Base-by-base conservation (phyloP, 1,140 invertebrate genomes). In the Chelonus insularis region DNA sequence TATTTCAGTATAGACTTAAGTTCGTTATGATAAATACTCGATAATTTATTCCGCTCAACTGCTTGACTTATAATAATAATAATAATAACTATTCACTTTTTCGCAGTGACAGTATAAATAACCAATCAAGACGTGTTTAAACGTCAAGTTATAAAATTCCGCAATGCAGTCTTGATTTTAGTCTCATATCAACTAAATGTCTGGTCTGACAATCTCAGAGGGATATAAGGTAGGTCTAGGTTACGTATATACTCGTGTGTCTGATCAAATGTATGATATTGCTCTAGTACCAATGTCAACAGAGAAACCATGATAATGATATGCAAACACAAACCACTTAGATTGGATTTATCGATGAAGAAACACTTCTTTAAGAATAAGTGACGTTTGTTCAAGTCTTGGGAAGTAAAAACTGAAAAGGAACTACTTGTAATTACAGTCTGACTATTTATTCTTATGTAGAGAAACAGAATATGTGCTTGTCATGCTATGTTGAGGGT, bases 261-360 rank as follows among this genome's bases (percentile, higher is more conserved):
- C 8, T 29, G 34, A 48, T 59, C 29, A 11, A 51, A 34, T 34
- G 29, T 51, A 9, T 51, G 21, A 51, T 51, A 51, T 51, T 51
- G 48, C 21, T 36, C 48, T n/a, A 32, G n/a, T 59, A 32, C 21
- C 47, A 59, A 37, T 51, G 56, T 58, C 45, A 59, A 59, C 47
- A 59, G 20, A 37, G 45, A 23, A 20, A 59, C 6, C 23, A 47
- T 25, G 57, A 59, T 59, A 59, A 59, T 59, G 57, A 39, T 48
- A 59, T 23, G 48, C 34, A 59, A 59, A 59, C 57, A 39, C 32
- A 25, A 20, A 8, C 56, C 20, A 47, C 32, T 34, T n/a, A 14
- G 41, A 48, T 48, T 36, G 2, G 23, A 34, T 25, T 57, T 57
- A 34, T 58, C 43, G 9, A 20, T 32, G 25, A 23, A 41, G 32